Percentiles rank a stretch among this genome's conserved stretches.
Evolutionary conservation across 2,797 vertebrate species (phyloP).

Genomic region (Hoplostethus mediterraneus): DNA sequence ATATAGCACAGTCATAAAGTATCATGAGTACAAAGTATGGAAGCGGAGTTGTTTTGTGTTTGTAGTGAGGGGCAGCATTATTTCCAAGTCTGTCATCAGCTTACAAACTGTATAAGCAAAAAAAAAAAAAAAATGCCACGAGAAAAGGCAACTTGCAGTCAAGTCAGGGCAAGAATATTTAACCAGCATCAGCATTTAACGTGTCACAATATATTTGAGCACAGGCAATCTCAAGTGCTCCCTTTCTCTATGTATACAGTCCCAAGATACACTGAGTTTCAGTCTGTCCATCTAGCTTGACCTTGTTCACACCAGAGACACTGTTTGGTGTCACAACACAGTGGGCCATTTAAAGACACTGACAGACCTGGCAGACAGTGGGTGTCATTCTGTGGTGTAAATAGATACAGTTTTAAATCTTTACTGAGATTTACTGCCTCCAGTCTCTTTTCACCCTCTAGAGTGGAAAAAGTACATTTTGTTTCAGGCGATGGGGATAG

Average conservation of each 20-base stretch:
- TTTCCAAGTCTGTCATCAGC: slow-evolving; percentile 22
- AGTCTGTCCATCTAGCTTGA: slow-evolving; percentile 9
- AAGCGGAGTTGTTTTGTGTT: slow-evolving; percentile 18
- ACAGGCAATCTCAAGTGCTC: slow-evolving; percentile 3
- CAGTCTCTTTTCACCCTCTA: neutral
- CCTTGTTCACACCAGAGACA: slow-evolving; percentile 27
- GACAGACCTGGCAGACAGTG: neutral
- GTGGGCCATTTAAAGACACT: slow-evolving; percentile 10
- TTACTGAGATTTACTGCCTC: neutral
- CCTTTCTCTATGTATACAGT: neutral
- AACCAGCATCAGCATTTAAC: slow-evolving; percentile 27
- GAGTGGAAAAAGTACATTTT: neutral
- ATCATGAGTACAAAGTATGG: neutral
- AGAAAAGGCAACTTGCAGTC: neutral
- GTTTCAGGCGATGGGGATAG: neutral
- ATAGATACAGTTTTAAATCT: neutral
- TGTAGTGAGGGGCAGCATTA: neutral
- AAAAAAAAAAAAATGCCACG: slow-evolving; percentile 9
- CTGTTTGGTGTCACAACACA: slow-evolving; percentile 19
- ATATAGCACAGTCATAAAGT: neutral
- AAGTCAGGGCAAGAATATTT: slow-evolving; percentile 10
- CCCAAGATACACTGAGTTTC: neutral
- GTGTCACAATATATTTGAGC: slow-evolving; percentile 9
- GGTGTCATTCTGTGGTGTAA: slow-evolving; percentile 24
- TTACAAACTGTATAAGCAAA: slow-evolving; percentile 24